Conservation (phyloP, 1,140 invertebrate genomes). For the Bombus fervidus region DNA sequence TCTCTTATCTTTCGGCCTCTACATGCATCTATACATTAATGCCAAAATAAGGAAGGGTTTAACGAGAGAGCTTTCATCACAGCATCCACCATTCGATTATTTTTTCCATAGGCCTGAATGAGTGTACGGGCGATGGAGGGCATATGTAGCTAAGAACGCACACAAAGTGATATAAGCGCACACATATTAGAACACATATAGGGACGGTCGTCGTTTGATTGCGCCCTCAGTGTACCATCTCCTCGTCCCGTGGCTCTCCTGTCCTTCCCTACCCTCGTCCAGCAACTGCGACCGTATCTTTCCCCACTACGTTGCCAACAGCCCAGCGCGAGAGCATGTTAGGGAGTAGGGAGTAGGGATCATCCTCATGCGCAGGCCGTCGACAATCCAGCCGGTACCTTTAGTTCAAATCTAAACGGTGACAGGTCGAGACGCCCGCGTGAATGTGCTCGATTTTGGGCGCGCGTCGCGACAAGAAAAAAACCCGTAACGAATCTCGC, state of each 20-base stretch:
- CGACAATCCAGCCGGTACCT: conserved; percentile 6
- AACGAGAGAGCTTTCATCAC: conserved; percentile 13
- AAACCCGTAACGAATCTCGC: not conserved
- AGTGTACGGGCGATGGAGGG: not conserved
- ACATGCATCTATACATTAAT: not conserved
- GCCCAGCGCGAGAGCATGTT: conserved; percentile 31
- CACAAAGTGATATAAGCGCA: not conserved
- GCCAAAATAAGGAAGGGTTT: not conserved
- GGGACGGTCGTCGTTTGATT: conserved; percentile 39
- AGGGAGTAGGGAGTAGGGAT: conserved; percentile 4
- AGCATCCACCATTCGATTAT: conserved; percentile 6
- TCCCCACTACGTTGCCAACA: conserved; percentile 33
- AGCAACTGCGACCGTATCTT: conserved; percentile 4
- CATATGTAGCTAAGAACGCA: not conserved
- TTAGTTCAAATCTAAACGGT: conserved; percentile 50
- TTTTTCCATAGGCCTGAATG: conserved; percentile 11
- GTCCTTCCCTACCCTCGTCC: conserved; percentile 13
- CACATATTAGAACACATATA: not conserved
- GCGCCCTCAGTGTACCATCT: conserved; percentile 39
- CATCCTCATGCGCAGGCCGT: not conserved
- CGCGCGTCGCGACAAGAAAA: conserved; percentile 43
- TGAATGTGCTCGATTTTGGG: conserved; percentile 43
- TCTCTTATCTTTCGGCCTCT: not conserved
- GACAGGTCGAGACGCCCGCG: conserved; percentile 19
- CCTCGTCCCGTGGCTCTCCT: conserved; percentile 1